Evolutionary conservation across 1,140 invertebrate genomes (phyloP), one percentile per base, ranked within the genome.

Genomic region (Dryas iulia): DNA sequence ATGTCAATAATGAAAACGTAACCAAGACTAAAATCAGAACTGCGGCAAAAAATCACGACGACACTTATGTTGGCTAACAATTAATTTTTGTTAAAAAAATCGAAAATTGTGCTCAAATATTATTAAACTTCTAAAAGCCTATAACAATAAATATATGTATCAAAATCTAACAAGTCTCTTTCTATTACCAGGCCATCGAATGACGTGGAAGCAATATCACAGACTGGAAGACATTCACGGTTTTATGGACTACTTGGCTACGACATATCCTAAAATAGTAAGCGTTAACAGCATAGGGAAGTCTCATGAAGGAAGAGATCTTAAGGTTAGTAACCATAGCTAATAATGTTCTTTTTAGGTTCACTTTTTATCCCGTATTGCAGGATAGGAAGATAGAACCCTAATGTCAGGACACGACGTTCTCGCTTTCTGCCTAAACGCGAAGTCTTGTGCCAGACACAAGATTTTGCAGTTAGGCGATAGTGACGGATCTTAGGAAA

Each of bases 181-280:
- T 54, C 53, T 66, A 56, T 77, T 74, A 85, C 65, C 78, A 96
- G 96, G 95, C 54, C 96, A 97, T 76, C 93, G 94, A 8, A 93
- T 97, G 93, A 96, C 95, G n/a, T 97, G 96, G 95, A 94, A 95
- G 79, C 93, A 95, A 47, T 97, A 97, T 81, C 96, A 97, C 81
- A 93, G 95, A 70, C 71, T 96, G 3, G 90, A 86, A 81, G 96
- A 96, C 77, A 96, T 96, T 35, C 84, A 95, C 68, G 93, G 92
- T n/a, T 97, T 95, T 81, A 83, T 97, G 71, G 95, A 96, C 74
- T 96, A 96, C 78, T 85, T 97, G 71, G 94, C 94, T 0, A 88
- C 92, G 71, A 95, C 94, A 0, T 97, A 96, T 88, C 95, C 96
- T 0, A 91, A 93, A 39, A 83, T 96, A 30, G 94, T 95, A 14